phyloP scores from a whole-genome alignment of 1,140 invertebrate genomes.

The Tetramorium parvispinum region DNA sequence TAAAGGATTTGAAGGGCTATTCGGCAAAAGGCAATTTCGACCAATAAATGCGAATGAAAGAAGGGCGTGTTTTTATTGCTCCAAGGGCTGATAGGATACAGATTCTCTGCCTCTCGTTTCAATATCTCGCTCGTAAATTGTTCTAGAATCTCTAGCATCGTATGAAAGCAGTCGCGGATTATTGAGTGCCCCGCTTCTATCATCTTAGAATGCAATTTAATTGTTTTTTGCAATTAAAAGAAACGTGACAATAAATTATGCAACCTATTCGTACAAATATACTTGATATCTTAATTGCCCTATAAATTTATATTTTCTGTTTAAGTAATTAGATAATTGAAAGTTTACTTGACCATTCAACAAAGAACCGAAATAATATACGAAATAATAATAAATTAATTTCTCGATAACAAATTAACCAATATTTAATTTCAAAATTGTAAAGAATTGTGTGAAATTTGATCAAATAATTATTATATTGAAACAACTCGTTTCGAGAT shows the following conservation, averaged over 20 bases:
- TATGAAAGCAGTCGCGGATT: slow-evolving; percentile 21
- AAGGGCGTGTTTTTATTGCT: slow-evolving; percentile 70
- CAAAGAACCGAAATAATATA: background rate
- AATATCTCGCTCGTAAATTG: slow-evolving; percentile 62
- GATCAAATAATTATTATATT: background rate
- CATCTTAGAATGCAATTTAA: slow-evolving; percentile 46
- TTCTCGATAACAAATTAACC: background rate
- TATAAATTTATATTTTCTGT: slow-evolving; percentile 10
- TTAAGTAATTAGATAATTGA: background rate
- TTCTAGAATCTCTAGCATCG: background rate
- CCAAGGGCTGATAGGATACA: slow-evolving; percentile 55
- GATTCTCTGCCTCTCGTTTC: slow-evolving; percentile 63
- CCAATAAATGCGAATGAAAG: slow-evolving; percentile 69
- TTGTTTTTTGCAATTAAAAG: slow-evolving; percentile 34
- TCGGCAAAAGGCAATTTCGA: slow-evolving; percentile 59
- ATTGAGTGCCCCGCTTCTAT: background rate
- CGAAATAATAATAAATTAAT: background rate
- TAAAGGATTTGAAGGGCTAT: slow-evolving; percentile 55
- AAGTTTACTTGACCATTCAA: background rate
- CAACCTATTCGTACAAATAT: background rate
- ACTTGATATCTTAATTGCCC: slow-evolving; percentile 16
- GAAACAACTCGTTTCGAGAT: background rate
- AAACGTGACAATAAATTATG: slow-evolving; percentile 12
- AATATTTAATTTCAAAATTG: background rate
- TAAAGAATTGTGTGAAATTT: background rate